Base-by-base conservation (phyloP, 1,140 invertebrate species). In the Coptotermes formosanus region DNA sequence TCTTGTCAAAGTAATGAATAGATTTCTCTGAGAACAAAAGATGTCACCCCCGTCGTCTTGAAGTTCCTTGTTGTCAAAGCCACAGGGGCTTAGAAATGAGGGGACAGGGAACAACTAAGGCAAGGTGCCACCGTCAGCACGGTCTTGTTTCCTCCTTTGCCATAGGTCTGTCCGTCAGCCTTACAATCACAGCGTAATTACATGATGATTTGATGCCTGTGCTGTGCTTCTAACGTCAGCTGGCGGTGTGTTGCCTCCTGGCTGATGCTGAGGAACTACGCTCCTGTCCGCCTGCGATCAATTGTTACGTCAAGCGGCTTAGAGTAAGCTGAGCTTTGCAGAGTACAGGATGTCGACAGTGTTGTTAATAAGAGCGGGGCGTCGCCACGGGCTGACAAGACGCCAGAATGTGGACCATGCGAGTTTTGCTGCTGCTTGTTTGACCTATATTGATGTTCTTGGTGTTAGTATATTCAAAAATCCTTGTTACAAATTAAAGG, bases 11-110 rank as follows among this genome's bases (percentile, higher is more conserved):
- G 64, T 75, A 75, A 75, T 75, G 64, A 75, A 75, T 75, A 75
- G 64, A 75, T 75, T 75, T 75, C 64, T 75, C 25, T 25, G 64
- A 75, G 64, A 75, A 75, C 64, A 75, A 75, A 75, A 75, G 64
- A 30, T 75, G 64, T 75, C 64, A 11, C n/a, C 4, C 64, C 14
- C 64, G n/a, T 30, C n/a, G 64, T 75, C 64, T n/a, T 30, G 0
- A 3, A 75, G 64, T 75, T 75, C 25, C n/a, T 30, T 16, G 25
- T 30, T 30, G 64, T 75, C 64, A 75, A 64, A 64, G 64, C 14
- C 64, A 75, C n/a, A 30, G 25, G n/a, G 64, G 25, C 59, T 64
- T 64, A n/a, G 16, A 30, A 25, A 75, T 12, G 9, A 30, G 25
- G n/a, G 64, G n/a, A 75, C n/a, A 30, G 64, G 64, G n/a, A 75